These are phyloP conservation scores for Lasioglossum oenotherae DNA, from an alignment of 2,888 invertebrate genomes.

Conservation along the genomic window DNA sequence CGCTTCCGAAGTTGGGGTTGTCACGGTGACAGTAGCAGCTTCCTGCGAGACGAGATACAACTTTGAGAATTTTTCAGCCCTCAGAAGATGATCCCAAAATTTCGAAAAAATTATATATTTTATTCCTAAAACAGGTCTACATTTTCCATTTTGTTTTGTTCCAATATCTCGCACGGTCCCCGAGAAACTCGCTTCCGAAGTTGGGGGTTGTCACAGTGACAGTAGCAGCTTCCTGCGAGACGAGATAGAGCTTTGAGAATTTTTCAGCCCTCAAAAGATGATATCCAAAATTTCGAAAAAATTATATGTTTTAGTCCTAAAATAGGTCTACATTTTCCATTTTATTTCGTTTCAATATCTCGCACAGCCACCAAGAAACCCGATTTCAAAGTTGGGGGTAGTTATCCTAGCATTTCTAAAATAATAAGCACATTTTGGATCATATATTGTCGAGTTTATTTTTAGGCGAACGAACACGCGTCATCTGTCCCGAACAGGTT, in stretches of 20 bases:
- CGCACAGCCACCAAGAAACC: too few relatives aligned
- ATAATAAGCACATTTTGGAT: too few relatives aligned
- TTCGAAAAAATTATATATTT: background rate
- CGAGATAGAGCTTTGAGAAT: too few relatives aligned
- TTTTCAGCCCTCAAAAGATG: too few relatives aligned
- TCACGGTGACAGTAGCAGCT: background rate
- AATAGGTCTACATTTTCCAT: too few relatives aligned
- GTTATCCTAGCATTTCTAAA: too few relatives aligned
- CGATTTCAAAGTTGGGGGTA: too few relatives aligned
- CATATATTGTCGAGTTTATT: background rate
- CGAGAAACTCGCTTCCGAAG: background rate
- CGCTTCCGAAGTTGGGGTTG: background rate
- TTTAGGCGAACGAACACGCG: constrained; percentile 6
- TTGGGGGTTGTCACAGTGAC: background rate
- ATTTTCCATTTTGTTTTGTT: background rate
- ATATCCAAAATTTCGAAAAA: too few relatives aligned
- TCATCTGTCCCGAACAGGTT: constrained; percentile 26
- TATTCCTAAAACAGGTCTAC: background rate
- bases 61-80: background rate
- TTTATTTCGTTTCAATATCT: too few relatives aligned
- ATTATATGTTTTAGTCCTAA: too few relatives aligned
- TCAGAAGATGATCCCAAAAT: background rate
- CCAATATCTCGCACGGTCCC: rapidly evolving
- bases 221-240: background rate
- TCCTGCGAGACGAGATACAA: background rate